Percentiles rank a stretch among this genome's conserved stretches.
These are phyloP conservation scores for Tipula helvola DNA, from an alignment of 2,888 invertebrate genomes.

Conservation along the genomic window DNA sequence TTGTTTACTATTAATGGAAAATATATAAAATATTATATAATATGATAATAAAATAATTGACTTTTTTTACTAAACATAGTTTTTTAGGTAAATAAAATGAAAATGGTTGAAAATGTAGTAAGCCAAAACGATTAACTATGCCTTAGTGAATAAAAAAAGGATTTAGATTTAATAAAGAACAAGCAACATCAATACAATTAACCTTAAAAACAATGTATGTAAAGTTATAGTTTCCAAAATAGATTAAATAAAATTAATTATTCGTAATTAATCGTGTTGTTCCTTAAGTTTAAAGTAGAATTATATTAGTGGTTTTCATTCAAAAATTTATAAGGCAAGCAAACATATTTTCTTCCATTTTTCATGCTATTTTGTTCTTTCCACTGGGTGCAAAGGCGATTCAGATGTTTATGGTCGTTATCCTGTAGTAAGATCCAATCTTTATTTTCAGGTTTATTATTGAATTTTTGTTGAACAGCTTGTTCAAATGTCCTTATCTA, in stretches of 20 bases:
- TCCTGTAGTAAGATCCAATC: too few relatives aligned
- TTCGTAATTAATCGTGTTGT: not conserved
- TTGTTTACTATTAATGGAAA: conserved; percentile 4
- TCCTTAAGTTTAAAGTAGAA: not conserved
- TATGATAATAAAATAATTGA: not conserved
- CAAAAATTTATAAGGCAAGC: too few relatives aligned
- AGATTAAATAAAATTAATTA: not conserved
- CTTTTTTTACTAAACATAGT: not conserved
- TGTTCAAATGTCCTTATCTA: too few relatives aligned
- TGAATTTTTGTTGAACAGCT: too few relatives aligned
- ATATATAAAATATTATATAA: not conserved
- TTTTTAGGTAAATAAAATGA: not conserved
- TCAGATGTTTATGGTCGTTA: too few relatives aligned
- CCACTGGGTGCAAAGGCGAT: too few relatives aligned
- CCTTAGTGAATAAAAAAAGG: not conserved
- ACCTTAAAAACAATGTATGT: not conserved
- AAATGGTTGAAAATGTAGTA: not conserved
- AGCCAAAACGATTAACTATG: not conserved
- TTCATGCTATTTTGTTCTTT: too few relatives aligned
- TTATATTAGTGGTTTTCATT: too few relatives aligned
- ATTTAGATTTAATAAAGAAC: not conserved
- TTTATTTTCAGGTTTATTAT: too few relatives aligned
- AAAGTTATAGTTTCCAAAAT: not conserved
- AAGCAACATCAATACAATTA: not conserved
- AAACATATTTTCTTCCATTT: too few relatives aligned